Percentiles rank a stretch among this genome's conserved stretches.
phyloP scores from a whole-genome alignment of 2,797 vertebrate genomes.

The Coregonus suidteri region DNA sequence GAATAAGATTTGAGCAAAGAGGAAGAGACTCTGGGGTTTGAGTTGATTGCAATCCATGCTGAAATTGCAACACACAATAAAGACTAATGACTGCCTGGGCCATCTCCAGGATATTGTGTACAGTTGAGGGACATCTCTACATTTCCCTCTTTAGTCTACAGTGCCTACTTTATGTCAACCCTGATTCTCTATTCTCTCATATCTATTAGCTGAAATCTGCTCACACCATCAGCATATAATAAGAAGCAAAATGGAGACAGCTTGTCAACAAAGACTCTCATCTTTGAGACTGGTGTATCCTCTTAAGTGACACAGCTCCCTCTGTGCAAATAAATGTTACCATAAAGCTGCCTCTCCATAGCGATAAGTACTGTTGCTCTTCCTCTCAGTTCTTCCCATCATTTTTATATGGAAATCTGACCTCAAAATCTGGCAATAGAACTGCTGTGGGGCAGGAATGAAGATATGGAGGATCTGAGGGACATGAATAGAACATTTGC shows the following conservation, averaged over 20 bases:
- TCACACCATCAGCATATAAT: constrained; percentile 1
- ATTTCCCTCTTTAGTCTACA: constrained; percentile 29
- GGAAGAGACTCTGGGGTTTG: constrained; percentile 48
- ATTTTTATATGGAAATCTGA: neutral
- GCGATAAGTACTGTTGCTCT: constrained; percentile 6
- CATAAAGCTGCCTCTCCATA: constrained; percentile 1
- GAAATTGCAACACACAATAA: constrained; percentile 42
- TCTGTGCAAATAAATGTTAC: neutral
- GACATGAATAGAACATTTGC: constrained; percentile 65
- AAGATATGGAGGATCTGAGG: constrained; percentile 34
- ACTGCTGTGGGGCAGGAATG: constrained; percentile 2
- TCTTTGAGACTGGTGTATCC: constrained; percentile 16
- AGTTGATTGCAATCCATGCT: constrained; percentile 56
- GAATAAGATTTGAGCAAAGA: constrained; percentile 41
- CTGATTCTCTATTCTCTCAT: constrained; percentile 42
- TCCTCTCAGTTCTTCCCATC: neutral
- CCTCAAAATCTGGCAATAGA: constrained; percentile 5
- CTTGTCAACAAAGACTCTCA: constrained; percentile 18
- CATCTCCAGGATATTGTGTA: constrained; percentile 43
- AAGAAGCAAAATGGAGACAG: neutral
- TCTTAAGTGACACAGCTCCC: constrained; percentile 4
- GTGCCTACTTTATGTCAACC: constrained; percentile 14
- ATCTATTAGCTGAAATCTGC: constrained; percentile 24
- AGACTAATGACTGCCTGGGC: constrained; percentile 39
- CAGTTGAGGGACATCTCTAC: constrained; percentile 29